These are phyloP conservation scores for Agonopterix subpropinquella DNA, from an alignment of 2,888 invertebrate genomes.

Conservation along the genomic window DNA sequence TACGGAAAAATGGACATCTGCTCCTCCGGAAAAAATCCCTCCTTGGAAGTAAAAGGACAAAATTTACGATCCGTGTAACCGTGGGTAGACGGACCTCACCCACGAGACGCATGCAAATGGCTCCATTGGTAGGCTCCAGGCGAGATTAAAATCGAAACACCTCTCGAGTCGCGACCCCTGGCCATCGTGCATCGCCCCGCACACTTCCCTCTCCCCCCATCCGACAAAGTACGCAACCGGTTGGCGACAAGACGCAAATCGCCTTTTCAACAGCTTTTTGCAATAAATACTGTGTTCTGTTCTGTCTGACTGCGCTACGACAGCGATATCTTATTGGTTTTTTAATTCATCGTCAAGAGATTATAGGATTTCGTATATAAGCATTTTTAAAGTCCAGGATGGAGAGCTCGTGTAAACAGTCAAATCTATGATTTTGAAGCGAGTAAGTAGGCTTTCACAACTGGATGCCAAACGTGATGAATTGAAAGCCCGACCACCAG, in stretches of 20 bases:
- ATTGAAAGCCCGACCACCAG: too few species aligned
- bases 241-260: slow-evolving; percentile 1
- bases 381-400: too few species aligned
- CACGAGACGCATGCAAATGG: slow-evolving; percentile 71
- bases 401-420: too few species aligned
- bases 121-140: slow-evolving; percentile 53
- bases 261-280: slow-evolving; percentile 5
- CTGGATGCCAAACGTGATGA: too few species aligned
- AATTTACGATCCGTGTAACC: slow-evolving; percentile 70
- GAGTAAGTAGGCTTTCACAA: too few species aligned
- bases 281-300: slow-evolving; percentile 1
- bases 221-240: slow-evolving; percentile 2
- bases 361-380: too few species aligned
- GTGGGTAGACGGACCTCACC: slow-evolving; percentile 65
- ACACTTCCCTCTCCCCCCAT: neutral
- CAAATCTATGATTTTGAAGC: too few species aligned
- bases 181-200: slow-evolving; percentile 10
- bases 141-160: slow-evolving; percentile 56
- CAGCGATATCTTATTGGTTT: too few species aligned
- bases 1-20: slow-evolving; percentile 69
- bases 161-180: slow-evolving; percentile 37
- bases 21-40: slow-evolving; percentile 59
- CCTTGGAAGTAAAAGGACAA: slow-evolving; percentile 67
- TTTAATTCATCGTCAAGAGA: too few species aligned
- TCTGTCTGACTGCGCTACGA: too few species aligned